Conservation (phyloP, 2,888 invertebrate species). For the Sarcophaga subvicina region DNA sequence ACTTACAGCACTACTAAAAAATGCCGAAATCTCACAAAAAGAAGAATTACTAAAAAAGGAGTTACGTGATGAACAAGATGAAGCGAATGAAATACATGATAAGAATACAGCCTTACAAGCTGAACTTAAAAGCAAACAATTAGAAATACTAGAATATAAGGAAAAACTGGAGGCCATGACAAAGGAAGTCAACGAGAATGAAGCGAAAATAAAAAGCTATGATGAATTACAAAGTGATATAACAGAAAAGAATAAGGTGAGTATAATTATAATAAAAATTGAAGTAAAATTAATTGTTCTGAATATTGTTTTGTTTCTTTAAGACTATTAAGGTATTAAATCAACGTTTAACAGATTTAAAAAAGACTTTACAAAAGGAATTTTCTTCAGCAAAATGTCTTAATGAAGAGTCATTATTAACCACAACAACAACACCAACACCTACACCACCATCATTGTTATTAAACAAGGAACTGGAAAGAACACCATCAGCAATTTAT, state of each 20-base stretch:
- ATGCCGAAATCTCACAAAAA: conserved; percentile 92
- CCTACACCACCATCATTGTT: neutral
- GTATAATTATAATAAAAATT: neutral
- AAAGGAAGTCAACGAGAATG: conserved; percentile 73
- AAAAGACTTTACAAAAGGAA: conserved; percentile 95
- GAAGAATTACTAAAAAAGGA: conserved; percentile 90
- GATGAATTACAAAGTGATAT: conserved; percentile 83
- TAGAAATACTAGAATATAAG: conserved; percentile 82
- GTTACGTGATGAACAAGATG: conserved; percentile 87
- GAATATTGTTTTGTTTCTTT: conserved; percentile 70
- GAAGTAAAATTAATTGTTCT: neutral
- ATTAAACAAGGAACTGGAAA: too few species aligned
- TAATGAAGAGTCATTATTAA: conserved; percentile 56
- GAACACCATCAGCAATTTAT: conserved; percentile 24
- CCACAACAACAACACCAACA: conserved; percentile 27
- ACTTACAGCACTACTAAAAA: conserved; percentile 88
- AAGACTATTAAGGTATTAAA: conserved; percentile 94
- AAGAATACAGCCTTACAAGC: conserved; percentile 82
- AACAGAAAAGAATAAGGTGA: conserved; percentile 86
- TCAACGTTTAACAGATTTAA: conserved; percentile 93
- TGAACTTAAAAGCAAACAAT: conserved; percentile 79
- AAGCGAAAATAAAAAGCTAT: conserved; percentile 74
- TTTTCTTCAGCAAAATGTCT: conserved; percentile 81
- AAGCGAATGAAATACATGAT: conserved; percentile 83
- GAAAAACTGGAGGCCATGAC: conserved; percentile 74